Evolutionary conservation across 2,888 invertebrate genomes (phyloP), one percentile per base, ranked within the genome.

Genomic region (Drosophila gaucha): DNA sequence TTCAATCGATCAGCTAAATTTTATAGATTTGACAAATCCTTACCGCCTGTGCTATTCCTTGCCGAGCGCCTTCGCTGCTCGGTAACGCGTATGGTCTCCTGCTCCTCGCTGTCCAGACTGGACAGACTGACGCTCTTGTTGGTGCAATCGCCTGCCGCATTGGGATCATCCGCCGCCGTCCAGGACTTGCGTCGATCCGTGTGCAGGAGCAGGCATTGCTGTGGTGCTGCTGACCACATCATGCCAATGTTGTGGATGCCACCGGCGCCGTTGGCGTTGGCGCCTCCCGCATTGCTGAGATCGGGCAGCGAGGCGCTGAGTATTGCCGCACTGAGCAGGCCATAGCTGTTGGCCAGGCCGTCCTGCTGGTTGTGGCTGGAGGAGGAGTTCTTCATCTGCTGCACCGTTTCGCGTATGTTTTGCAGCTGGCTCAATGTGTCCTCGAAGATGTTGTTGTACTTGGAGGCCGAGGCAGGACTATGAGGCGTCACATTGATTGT

Each of bases 401-500:
- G 92, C 30, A 92, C 92, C 58, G 90, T 91, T 72, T 92, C 92
- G 22, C 92, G 90, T 60, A 92, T 92, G 52, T 90, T 91, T 68
- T 92, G 92, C 67, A 92, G 69, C 65, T 92, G 92, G 67, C 87
- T 91, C 30, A 92, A 82, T 9, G 92, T 92, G 64, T 92, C 92
- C 78, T 92, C 92, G 63, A 94, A 92, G 73, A 95, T 93, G 58
- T 94, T 94, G 89, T 94, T 94, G 80, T 94, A 94, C 80, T 94
- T 95, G 73, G 94, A 94, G 68, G 96, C 96, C 79, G 94, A 94
- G 66, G 96, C 96, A 10, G 97, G 96, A 74, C 96, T 96, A 92
- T 97, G 96, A 14, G 97, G 96, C 60, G 97, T 97, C 73, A 97
- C 96, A 92, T 96, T 96, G 90, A 97, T 97, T 60, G 95, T 97